These are phyloP conservation scores for Litocranius walleri DNA, from an alignment of 2,113 vertebrate genomes.

Conservation along the genomic window DNA sequence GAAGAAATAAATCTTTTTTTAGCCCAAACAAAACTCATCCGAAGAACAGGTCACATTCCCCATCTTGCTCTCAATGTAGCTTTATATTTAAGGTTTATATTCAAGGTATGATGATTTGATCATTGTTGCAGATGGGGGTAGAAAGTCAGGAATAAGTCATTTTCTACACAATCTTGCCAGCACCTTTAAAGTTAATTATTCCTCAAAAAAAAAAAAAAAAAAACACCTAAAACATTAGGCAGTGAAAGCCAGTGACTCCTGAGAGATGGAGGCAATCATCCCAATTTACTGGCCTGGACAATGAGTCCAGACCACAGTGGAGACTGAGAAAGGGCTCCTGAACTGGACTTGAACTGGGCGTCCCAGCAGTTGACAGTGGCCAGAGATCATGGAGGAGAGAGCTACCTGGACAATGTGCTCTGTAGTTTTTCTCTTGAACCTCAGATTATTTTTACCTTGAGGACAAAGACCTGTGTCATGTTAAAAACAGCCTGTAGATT, in stretches of 20 bases:
- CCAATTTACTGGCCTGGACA: not conserved
- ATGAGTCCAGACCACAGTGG: too few species aligned
- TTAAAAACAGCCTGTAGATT: not conserved
- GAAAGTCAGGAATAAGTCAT: not conserved
- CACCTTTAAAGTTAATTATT: not conserved
- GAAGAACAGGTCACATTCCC: slow-evolving; percentile 26
- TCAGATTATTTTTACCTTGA: not conserved
- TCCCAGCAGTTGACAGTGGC: too few species aligned
- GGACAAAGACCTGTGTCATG: not conserved
- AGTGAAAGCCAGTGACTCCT: not conserved
- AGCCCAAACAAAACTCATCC: slow-evolving; percentile 57
- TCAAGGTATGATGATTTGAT: not conserved
- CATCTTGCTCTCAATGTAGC: not conserved
- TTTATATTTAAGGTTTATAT: slow-evolving; percentile 7
- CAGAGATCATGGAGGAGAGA: not conserved
- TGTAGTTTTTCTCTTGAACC: not conserved
- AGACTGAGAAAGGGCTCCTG: not conserved
- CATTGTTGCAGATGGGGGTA: not conserved
- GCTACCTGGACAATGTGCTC: not conserved
- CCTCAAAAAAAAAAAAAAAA: not conserved
- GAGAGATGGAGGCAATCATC: not conserved
- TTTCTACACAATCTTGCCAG: not conserved
- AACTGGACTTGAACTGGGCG: not conserved
- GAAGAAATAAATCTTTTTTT: slow-evolving; percentile 62
- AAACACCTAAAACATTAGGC: not conserved